Percentiles rank a stretch among this genome's conserved stretches.
phyloP scores from a whole-genome alignment of 2,797 vertebrate species.

The Halcyon badia region DNA sequence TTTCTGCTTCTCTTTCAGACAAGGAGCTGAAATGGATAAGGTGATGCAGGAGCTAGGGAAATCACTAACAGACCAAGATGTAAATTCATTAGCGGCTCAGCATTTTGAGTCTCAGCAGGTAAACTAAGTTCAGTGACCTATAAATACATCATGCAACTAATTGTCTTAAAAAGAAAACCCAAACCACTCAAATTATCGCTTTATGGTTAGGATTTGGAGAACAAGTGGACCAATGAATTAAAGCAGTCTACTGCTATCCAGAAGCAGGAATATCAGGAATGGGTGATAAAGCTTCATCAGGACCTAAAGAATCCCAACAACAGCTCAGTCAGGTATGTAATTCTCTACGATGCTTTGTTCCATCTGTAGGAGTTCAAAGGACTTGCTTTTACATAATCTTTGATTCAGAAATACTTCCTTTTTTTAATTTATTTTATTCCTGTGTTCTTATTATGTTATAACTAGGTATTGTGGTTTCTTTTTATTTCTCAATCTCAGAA shows the following conservation, averaged over 20 bases:
- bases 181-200: neutral
- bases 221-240: constrained; percentile 94
- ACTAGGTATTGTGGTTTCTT: neutral
- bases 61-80: constrained; percentile 93
- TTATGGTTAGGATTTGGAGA: constrained; percentile 89
- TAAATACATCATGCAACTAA: neutral
- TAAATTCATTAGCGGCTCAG: constrained; percentile 93
- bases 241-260: constrained; percentile 95
- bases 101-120: constrained; percentile 98
- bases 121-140: neutral
- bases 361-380: neutral
- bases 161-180: neutral
- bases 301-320: constrained; percentile 95
- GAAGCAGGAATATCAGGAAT: constrained; percentile 97
- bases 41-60: constrained; percentile 97
- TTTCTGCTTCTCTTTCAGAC: constrained; percentile 80
- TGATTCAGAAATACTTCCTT: neutral
- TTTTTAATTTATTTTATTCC: neutral
- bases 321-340: constrained; percentile 89
- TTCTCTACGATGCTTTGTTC: neutral
- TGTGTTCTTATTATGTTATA: neutral
- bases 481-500: neutral
- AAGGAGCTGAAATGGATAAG: constrained; percentile 93
- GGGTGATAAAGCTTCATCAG: constrained; percentile 97
- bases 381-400: neutral